Conservation (phyloP, 2,797 vertebrate genomes). For the Paramormyrops hopkinsi region DNA sequence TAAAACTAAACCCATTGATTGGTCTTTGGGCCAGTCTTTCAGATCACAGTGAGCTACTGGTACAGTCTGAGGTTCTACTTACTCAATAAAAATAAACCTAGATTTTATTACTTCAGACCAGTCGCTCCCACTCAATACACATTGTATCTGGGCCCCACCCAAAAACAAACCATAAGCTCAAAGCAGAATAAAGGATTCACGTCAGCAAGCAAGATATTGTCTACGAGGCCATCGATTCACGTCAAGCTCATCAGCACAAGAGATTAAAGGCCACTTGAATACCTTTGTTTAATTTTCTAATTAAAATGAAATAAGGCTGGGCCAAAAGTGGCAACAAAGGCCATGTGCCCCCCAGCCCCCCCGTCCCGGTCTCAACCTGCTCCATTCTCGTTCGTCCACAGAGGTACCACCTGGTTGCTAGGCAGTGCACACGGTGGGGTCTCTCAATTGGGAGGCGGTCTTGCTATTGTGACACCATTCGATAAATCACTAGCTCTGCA, state of each 20-base stretch:
- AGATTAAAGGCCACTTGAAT: not conserved
- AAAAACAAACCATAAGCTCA: not conserved
- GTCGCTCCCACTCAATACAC: not conserved
- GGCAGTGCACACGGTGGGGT: not conserved
- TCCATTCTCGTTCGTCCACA: not conserved
- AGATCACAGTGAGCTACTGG: not conserved
- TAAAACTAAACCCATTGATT: not conserved
- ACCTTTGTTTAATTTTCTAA: not conserved
- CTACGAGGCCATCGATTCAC: not conserved
- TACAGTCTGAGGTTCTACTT: not conserved
- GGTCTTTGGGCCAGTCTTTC: not conserved
- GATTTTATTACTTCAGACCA: not conserved
- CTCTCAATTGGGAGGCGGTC: not conserved
- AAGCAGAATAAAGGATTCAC: not conserved
- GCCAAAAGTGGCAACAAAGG: not conserved
- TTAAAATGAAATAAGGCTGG: slow-evolving; percentile 7
- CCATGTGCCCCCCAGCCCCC: not conserved
- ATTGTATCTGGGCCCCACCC: not conserved
- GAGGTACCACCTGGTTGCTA: slow-evolving; percentile 12
- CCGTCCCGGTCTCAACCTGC: not conserved
- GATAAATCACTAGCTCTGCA: not conserved
- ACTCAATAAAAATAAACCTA: not conserved
- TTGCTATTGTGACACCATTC: not conserved
- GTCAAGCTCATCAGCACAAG: not conserved
- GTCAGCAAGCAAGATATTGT: not conserved